Evolutionary conservation across 37 sponge, comb jelly and placozoan genomes (phyloP).

Genomic region (Petrosia ficiformis): DNA sequence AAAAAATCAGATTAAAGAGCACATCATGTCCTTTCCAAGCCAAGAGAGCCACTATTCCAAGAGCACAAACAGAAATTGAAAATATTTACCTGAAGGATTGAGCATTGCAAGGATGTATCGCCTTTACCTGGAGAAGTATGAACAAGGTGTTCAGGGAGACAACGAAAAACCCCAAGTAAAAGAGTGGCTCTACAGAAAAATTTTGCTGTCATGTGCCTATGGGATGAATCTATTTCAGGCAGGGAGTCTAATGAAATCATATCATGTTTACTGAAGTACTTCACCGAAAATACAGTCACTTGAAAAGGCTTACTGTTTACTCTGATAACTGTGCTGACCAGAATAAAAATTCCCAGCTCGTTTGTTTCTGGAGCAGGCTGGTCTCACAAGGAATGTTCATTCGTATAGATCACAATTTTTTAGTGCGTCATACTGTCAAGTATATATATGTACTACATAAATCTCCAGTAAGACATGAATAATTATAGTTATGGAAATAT

Average conservation of each 20-base stretch:
- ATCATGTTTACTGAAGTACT: no score
- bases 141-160: neutral
- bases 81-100: neutral
- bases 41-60: neutral
- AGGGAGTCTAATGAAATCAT: slow-evolving; percentile 11
- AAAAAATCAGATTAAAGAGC: neutral
- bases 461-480: no score
- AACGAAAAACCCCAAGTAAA: slow-evolving; percentile 31
- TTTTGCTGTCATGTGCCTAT: slow-evolving; percentile 36
- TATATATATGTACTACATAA: no score
- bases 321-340: slow-evolving; percentile 42
- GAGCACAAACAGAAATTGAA: neutral
- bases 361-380: slow-evolving; percentile 46
- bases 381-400: no score
- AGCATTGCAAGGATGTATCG: slow-evolving; percentile 47
- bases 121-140: slow-evolving; percentile 13
- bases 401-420: no score
- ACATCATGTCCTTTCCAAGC: neutral
- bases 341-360: slow-evolving; percentile 38
- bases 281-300: no score
- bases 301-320: slow-evolving; percentile 22
- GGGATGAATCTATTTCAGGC: slow-evolving; percentile 26
- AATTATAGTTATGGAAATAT: no score
- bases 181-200: slow-evolving; percentile 51
- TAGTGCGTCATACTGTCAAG: no score